A percentile compares a stretch with the other conserved stretches of the same genome.
Conservation (phyloP, 37 sponge, comb jelly and placozoan genomes). For the Geodia barretti region DNA sequence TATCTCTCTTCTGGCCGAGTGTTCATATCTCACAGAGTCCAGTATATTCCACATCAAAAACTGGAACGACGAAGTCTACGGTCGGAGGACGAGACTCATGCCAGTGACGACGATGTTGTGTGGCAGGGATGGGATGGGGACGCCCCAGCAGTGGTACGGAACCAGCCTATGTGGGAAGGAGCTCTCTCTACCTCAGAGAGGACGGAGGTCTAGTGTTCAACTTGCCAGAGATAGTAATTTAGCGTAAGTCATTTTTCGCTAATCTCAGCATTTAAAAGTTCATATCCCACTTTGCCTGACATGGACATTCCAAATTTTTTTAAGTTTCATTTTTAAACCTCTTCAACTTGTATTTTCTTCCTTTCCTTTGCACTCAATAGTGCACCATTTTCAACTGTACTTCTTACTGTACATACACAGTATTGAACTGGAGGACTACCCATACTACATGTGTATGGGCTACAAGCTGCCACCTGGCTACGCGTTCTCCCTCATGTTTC, state of each 20-base stretch:
- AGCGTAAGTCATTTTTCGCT: background rate
- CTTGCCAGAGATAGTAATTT: background rate
- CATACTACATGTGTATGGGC: conserved; percentile 71
- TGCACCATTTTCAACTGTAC: background rate
- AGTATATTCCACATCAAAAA: conserved; percentile 13
- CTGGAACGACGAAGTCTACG: conserved; percentile 36
- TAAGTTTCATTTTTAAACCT: no score
- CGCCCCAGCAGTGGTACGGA: conserved; percentile 20
- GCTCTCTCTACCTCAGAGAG: conserved; percentile 45
- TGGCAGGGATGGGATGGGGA: conserved; percentile 30
- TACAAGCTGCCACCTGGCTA: conserved; percentile 70
- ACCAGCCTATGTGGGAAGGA: conserved; percentile 54
- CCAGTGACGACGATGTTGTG: background rate
- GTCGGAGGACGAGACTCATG: background rate
- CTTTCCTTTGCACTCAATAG: no score
- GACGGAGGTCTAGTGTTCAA: background rate
- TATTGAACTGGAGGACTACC: conserved; percentile 12
- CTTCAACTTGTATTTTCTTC: background rate
- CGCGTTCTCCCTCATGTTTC: conserved; percentile 23
- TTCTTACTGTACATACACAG: conserved; percentile 27
- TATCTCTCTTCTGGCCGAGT: conserved; percentile 26
- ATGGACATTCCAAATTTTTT: no score
- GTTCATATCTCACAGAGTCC: conserved; percentile 21
- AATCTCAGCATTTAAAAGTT: no score
- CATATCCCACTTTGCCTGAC: no score